phyloP scores from a whole-genome alignment of 2,797 vertebrate genomes.

The Macrochelys suwanniensis region DNA sequence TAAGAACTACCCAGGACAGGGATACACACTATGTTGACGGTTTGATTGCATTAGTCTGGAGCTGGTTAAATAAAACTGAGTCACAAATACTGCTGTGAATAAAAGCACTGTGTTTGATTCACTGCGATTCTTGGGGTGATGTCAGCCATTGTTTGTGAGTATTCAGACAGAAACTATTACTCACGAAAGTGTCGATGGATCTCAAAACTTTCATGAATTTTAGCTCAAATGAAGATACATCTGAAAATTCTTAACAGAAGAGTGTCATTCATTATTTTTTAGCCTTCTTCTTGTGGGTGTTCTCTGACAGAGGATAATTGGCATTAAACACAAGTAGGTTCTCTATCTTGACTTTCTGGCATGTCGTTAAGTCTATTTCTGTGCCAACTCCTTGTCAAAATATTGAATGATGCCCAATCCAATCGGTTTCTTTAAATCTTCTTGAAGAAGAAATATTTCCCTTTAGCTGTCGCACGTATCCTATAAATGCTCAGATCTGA shows the following conservation, averaged over 20 bases:
- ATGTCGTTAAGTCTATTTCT: background rate
- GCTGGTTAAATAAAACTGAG: background rate
- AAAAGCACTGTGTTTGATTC: background rate
- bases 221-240: background rate
- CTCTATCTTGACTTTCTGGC: background rate
- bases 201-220: background rate
- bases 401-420: background rate
- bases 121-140: background rate
- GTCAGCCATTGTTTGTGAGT: background rate
- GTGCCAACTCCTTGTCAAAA: background rate
- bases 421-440: background rate
- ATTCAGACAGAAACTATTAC: fast-evolving
- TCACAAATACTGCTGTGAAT: background rate
- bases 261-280: background rate
- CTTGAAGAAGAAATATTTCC: background rate
- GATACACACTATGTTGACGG: background rate
- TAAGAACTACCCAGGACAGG: background rate
- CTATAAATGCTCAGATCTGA: background rate
- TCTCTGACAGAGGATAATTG: background rate
- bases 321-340: background rate
- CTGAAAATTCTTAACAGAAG: background rate
- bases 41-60: background rate
- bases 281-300: background rate
- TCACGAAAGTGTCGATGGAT: background rate
- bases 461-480: background rate